Evolutionary conservation across 2,888 invertebrate genomes (phyloP).

Genomic region (Volucella bombylans): DNA sequence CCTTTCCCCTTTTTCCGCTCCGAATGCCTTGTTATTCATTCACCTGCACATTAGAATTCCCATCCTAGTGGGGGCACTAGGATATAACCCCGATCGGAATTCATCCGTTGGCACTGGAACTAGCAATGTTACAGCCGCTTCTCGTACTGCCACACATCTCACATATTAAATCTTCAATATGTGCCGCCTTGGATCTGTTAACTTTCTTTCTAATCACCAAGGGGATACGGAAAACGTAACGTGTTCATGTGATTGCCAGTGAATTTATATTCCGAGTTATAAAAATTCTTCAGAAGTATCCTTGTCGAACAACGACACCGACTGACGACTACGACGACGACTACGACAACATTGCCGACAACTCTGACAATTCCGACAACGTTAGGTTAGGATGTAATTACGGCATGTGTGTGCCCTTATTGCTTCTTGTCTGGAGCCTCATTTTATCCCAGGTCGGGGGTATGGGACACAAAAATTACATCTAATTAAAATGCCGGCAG

Average conservation of each 20-base stretch:
- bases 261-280: slow-evolving; percentile 64
- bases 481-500: slow-evolving; percentile 70
- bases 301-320: slow-evolving; percentile 67
- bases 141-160: background rate
- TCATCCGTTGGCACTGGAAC: too few species aligned
- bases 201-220: slow-evolving; percentile 51
- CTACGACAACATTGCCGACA: too few species aligned
- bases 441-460: background rate
- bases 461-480: slow-evolving; percentile 53
- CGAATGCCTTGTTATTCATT: background rate
- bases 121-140: too few species aligned
- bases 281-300: slow-evolving; percentile 64
- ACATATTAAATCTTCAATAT: slow-evolving; percentile 37
- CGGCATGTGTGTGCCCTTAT: slow-evolving; percentile 57
- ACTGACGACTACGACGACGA: slow-evolving; percentile 22
- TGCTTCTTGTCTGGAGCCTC: slow-evolving; percentile 23
- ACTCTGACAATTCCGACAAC: too few species aligned
- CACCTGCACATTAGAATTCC: too few species aligned
- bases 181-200: slow-evolving; percentile 22
- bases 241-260: slow-evolving; percentile 52
- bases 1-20: slow-evolving; percentile 16
- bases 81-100: too few species aligned
- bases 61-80: too few species aligned
- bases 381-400: slow-evolving; percentile 52
- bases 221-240: slow-evolving; percentile 29